These are phyloP conservation scores for Mesodorylaimus sp. DNA, from an alignment of 2,888 invertebrate species.

Conservation along the genomic window DNA sequence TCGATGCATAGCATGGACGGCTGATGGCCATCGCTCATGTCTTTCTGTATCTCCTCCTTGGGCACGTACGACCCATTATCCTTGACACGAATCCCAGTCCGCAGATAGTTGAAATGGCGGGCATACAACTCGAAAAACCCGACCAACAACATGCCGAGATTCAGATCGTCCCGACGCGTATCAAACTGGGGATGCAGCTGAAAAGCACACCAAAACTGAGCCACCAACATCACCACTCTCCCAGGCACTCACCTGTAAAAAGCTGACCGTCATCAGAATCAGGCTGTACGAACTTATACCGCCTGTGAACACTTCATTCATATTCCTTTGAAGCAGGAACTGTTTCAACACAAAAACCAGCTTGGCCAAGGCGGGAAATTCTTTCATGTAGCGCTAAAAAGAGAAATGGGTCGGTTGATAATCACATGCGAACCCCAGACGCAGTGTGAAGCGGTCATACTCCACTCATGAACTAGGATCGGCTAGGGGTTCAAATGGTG, in stretches of 20 bases:
- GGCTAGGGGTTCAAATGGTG: too few relatives aligned
- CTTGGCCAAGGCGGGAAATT: slow-evolving; percentile 73
- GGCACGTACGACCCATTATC: slow-evolving; percentile 80
- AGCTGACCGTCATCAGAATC: slow-evolving; percentile 93
- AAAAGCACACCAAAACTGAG: not conserved
- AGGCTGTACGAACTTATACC: slow-evolving; percentile 97
- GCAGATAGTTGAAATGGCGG: slow-evolving; percentile 72
- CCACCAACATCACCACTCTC: too few relatives aligned
- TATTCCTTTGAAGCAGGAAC: slow-evolving; percentile 85
- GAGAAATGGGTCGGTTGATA: too few relatives aligned
- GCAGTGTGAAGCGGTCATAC: too few relatives aligned
- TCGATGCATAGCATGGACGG: slow-evolving; percentile 83
- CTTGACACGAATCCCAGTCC: slow-evolving; percentile 67
- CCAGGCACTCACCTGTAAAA: slow-evolving; percentile 72
- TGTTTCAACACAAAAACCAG: slow-evolving; percentile 93
- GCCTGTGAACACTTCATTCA: slow-evolving; percentile 98
- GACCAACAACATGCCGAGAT: slow-evolving; percentile 49
- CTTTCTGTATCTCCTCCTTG: slow-evolving; percentile 71
- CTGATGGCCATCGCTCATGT: slow-evolving; percentile 81
- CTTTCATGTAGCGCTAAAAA: slow-evolving; percentile 48
- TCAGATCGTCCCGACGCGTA: slow-evolving; percentile 35
- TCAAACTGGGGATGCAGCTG: not conserved
- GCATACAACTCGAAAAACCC: slow-evolving; percentile 86
- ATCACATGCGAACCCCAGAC: too few relatives aligned
- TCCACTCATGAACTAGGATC: too few relatives aligned